Percentiles rank a stretch among this genome's conserved stretches.
Conservation (phyloP, 2,797 vertebrate genomes). For the Gila robusta region DNA sequence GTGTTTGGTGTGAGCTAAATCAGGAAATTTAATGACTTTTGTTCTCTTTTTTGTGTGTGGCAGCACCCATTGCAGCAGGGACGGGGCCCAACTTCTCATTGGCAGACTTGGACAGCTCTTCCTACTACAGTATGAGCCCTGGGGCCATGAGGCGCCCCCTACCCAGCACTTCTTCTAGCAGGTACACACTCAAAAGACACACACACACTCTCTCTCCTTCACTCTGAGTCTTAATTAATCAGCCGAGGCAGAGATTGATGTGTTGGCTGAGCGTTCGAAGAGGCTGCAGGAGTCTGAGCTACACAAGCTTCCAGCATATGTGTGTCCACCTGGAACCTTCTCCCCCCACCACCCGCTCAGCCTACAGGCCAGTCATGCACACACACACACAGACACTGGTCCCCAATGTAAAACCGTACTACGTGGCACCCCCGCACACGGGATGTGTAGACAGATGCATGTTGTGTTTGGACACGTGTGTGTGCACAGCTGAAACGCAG, state of each 20-base stretch:
- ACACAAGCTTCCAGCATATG: constrained; percentile 61
- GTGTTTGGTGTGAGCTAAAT: background rate
- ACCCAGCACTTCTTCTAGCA: constrained; percentile 95
- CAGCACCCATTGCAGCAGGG: constrained; percentile 96
- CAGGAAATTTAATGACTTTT: constrained; percentile 39
- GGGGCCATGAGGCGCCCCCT: constrained; percentile 98
- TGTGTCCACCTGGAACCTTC: constrained; percentile 63
- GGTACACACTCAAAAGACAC: constrained; percentile 75
- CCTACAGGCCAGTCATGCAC: constrained; percentile 32
- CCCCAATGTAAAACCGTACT: constrained; percentile 35
- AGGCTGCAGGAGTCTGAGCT: constrained; percentile 61
- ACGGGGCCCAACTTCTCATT: constrained; percentile 97
- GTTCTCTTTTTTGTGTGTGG: constrained; percentile 59
- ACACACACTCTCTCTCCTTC: constrained; percentile 14
- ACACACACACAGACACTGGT: constrained; percentile 19
- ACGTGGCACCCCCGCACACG: constrained; percentile 38
- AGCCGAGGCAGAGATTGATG: constrained; percentile 64
- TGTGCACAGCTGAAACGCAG: constrained; percentile 24
- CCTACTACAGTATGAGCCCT: constrained; percentile 99
- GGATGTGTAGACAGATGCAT: constrained; percentile 36
- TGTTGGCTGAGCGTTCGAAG: constrained; percentile 53
- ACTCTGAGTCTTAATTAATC: constrained; percentile 65
- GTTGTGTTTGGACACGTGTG: constrained; percentile 13
- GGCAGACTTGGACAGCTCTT: constrained; percentile 98
- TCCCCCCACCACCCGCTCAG: constrained; percentile 21